Evolutionary conservation across 2,797 vertebrate genomes (phyloP), one percentile per base, ranked within the genome.

Genomic region (Pangasius djambal): DNA sequence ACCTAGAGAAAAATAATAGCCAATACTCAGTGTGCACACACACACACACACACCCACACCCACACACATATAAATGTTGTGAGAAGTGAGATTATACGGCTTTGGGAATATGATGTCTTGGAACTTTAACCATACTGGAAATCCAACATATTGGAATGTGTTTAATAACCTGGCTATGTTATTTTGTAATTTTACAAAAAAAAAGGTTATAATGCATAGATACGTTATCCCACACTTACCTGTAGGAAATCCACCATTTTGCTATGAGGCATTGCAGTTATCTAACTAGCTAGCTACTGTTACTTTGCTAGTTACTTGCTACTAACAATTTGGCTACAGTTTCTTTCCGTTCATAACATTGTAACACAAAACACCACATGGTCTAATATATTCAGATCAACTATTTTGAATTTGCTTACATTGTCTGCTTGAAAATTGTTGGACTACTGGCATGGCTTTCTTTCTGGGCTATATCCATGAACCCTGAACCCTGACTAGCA

Each of bases 11-110:
- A 40, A 31, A 44, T 31, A 48, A 83, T 20, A 59, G 4, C 15
- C 75, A 37, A 8, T 61, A 12, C 59, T 78, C 74, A 85, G 40
- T 75, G 22, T 1, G 8, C 6, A 22, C 34, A 83, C 61, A 31
- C 44, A 86, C 48, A 50, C 84, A 72, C 34, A 78, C 75, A 78
- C 75, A n/a, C 48, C 31, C 75, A 52, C 75, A 52, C 77, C 34
- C 7, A 52, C 28, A 79, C 48, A 52, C 50, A 78, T 50, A 78
- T 48, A 52, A 25, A 78, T 75, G 40, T 75, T 48, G 72, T 48
- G 72, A 48, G 37, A 25, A 74, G 37, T 40, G 37, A 44, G 37
- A 74, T 74, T 44, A 44, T 74, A 44, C 8, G 8, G 70, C 18
- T 74, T 74, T 74, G 70, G 20, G 20, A 13, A 55, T 16, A 44